phyloP scores from a whole-genome alignment of 2,113 vertebrate genomes.

The Antennarius striatus region DNA sequence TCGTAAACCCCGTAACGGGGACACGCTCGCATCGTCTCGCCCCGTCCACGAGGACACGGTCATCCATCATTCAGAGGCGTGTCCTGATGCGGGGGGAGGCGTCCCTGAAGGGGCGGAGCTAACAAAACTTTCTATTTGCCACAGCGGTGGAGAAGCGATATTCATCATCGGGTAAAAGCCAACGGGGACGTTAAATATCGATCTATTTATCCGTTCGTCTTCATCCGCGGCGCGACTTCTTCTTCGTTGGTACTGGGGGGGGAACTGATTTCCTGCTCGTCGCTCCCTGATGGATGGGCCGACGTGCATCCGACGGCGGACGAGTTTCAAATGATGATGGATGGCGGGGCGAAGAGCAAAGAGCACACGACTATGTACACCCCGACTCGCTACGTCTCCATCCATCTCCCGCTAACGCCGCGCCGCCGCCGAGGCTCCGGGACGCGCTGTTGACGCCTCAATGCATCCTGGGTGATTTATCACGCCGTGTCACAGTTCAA shows the following conservation, averaged over 20 bases:
- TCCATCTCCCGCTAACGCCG: conserved; percentile 62
- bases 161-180: conserved; percentile 6
- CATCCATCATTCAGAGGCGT: too few species aligned
- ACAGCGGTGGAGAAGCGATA: conserved; percentile 8
- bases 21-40: too few species aligned
- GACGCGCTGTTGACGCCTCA: conserved; percentile 55
- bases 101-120: too few species aligned
- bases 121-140: conserved; percentile 2
- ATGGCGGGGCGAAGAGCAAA: conserved; percentile 54
- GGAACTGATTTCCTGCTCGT: conserved; percentile 46
- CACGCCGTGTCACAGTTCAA: conserved; percentile 45
- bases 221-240: not conserved
- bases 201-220: conserved; percentile 38
- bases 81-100: too few species aligned
- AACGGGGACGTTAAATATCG: conserved; percentile 19
- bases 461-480: conserved; percentile 67
- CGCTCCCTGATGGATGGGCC: conserved; percentile 57
- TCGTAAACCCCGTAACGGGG: too few species aligned
- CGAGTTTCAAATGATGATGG: conserved; percentile 58
- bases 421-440: conserved; percentile 52
- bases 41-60: too few species aligned
- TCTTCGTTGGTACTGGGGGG: conserved; percentile 14
- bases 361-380: conserved; percentile 51
- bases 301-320: conserved; percentile 16
- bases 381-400: conserved; percentile 53